Evolutionary conservation across 2,888 invertebrate genomes (phyloP).

Genomic region (Synergus gifuensis): DNA sequence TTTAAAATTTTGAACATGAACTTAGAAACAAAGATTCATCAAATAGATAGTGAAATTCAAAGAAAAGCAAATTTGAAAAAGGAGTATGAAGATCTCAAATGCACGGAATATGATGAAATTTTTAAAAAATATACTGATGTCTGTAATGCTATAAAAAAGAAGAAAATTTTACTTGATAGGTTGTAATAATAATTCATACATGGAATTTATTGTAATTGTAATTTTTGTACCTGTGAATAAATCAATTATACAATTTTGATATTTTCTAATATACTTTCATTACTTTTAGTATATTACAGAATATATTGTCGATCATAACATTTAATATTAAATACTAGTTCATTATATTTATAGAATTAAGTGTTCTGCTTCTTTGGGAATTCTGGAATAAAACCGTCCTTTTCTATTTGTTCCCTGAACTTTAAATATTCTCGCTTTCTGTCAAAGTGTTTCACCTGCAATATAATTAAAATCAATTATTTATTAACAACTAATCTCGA

Average conservation of each 20-base stretch:
- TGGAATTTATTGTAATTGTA: background rate
- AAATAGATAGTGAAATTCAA: conserved; percentile 23
- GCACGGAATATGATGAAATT: conserved; percentile 32
- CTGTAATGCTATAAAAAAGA: conserved; percentile 9
- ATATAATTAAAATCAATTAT: conserved; percentile 52
- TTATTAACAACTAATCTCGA: background rate
- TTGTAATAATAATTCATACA: background rate
- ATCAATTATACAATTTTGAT: background rate
- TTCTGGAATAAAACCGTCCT: conserved; percentile 91
- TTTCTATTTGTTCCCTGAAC: conserved; percentile 92
- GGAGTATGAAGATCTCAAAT: conserved; percentile 23
- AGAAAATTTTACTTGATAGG: background rate
- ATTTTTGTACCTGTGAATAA: background rate
- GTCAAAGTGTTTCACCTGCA: conserved; percentile 92
- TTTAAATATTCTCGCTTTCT: conserved; percentile 91
- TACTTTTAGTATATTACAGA: conserved; percentile 47
- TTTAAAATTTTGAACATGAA: conserved; percentile 8
- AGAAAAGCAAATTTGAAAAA: conserved; percentile 10
- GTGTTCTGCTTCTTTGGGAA: conserved; percentile 73
- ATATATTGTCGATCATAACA: conserved; percentile 65
- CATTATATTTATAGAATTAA: conserved; percentile 66
- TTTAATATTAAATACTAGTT: conserved; percentile 75
- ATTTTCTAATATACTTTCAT: background rate
- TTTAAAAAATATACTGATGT: conserved; percentile 13
- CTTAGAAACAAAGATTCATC: background rate